These are phyloP conservation scores for Limenitis camilla DNA, from an alignment of 2,888 invertebrate genomes.

Conservation along the genomic window DNA sequence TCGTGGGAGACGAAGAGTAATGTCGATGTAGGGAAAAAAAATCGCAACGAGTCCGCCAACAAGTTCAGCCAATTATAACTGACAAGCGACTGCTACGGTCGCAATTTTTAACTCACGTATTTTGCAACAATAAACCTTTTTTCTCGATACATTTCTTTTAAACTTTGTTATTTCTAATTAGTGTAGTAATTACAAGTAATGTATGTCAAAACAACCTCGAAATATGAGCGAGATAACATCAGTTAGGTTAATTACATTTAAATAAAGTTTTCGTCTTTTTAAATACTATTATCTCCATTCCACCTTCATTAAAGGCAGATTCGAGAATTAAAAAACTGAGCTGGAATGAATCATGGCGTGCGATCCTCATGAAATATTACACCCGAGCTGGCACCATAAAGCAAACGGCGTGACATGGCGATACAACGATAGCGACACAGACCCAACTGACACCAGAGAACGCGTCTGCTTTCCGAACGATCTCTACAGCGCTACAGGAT, in stretches of 20 bases:
- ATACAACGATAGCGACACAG: conserved; percentile 74
- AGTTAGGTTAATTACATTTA: conserved; percentile 25
- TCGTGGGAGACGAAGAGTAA: conserved; percentile 72
- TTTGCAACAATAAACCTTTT: conserved; percentile 19
- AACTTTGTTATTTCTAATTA: conserved; percentile 16
- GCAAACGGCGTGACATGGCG: conserved; percentile 71
- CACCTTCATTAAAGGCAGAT: conserved; percentile 64
- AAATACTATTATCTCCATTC: conserved; percentile 58
- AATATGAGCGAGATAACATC: conserved; percentile 4
- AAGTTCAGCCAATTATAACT: conserved; percentile 75
- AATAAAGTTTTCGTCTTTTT: conserved; percentile 30
- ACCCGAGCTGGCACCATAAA: conserved; percentile 72
- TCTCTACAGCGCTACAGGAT: conserved; percentile 41
- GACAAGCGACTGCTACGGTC: conserved; percentile 65
- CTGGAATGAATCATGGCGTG: conserved; percentile 71
- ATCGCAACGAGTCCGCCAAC: conserved; percentile 60
- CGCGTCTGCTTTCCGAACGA: conserved; percentile 49
- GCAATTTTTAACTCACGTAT: conserved; percentile 57
- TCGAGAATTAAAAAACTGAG: conserved; percentile 68
- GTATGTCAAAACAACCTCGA: conserved; percentile 5
- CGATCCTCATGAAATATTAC: conserved; percentile 74
- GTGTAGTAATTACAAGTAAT: not conserved
- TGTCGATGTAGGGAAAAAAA: conserved; percentile 63
- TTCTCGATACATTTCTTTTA: conserved; percentile 17
- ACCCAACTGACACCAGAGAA: conserved; percentile 67